Conservation (phyloP, 2,113 vertebrate species). For the Ardeotis arabs region DNA sequence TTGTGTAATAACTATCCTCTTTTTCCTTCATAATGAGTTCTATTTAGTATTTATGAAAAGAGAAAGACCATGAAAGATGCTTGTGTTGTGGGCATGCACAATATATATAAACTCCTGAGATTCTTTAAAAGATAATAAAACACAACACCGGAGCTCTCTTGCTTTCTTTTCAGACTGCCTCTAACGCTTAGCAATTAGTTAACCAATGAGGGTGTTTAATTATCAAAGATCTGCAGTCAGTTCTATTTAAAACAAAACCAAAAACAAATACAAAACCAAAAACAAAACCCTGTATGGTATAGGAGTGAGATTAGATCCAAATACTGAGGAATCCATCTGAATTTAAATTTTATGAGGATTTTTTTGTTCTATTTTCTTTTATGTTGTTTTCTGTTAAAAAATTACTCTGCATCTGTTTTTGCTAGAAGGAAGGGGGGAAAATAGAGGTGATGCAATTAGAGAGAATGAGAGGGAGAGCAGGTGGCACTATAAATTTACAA, state of each 20-base stretch:
- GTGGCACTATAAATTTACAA: neutral
- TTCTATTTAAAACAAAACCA: neutral
- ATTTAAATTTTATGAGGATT: neutral
- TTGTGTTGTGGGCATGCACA: neutral
- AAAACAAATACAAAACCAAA: no score
- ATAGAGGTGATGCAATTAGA: neutral
- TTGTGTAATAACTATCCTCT: neutral
- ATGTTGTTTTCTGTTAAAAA: neutral
- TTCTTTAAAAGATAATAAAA: neutral
- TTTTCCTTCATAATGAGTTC: neutral
- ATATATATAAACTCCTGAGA: neutral
- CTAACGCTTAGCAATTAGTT: neutral
- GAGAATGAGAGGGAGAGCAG: neutral
- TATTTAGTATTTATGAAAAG: neutral
- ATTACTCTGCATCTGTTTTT: neutral
- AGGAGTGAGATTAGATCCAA: neutral
- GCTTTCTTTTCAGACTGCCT: neutral
- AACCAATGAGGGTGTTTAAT: neutral
- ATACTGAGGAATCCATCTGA: neutral
- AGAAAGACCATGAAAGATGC: neutral
- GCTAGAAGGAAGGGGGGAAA: neutral
- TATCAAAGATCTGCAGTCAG: neutral
- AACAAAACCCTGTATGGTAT: neutral
- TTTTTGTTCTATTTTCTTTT: neutral
- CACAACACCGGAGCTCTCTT: neutral